A percentile compares a stretch with the other conserved stretches of the same genome.
phyloP scores from a whole-genome alignment of 2,888 invertebrate species.

The Ophioninae sp. region DNA sequence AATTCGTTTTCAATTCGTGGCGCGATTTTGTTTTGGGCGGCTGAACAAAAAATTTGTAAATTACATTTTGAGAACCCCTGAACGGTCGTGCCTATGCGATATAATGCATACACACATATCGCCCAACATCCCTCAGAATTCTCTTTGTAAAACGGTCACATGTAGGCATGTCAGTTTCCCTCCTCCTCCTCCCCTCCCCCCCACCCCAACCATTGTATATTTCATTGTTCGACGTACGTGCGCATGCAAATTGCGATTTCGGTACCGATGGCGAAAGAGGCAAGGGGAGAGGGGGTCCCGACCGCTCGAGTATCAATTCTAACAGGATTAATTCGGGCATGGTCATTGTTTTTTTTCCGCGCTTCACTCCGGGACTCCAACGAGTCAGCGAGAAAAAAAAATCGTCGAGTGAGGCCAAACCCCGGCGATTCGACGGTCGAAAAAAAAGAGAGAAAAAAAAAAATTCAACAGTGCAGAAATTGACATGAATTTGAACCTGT shows the following conservation, averaged over 20 bases:
- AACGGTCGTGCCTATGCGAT: slow-evolving; percentile 26
- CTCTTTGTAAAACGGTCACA: slow-evolving; percentile 34
- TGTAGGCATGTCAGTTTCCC: slow-evolving; percentile 10
- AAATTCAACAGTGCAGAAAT: slow-evolving; percentile 17
- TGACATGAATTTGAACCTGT: slow-evolving; percentile 11
- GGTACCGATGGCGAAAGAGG: slow-evolving; percentile 51
- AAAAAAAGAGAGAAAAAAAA: slow-evolving; percentile 11
- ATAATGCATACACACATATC: slow-evolving; percentile 35
- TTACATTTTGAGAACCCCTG: slow-evolving; percentile 34
- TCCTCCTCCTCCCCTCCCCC: slow-evolving; percentile 28
- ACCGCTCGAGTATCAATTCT: slow-evolving; percentile 72
- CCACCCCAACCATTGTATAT: slow-evolving; percentile 65
- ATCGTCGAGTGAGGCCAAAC: slow-evolving; percentile 51
- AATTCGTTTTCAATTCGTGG: neutral
- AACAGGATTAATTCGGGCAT: slow-evolving; percentile 75
- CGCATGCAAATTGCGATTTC: slow-evolving; percentile 75
- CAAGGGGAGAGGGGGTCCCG: slow-evolving; percentile 29
- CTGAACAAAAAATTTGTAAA: neutral
- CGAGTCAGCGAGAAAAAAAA: slow-evolving; percentile 41
- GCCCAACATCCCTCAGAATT: slow-evolving; percentile 39
- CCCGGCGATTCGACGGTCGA: slow-evolving; percentile 47
- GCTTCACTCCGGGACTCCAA: slow-evolving; percentile 57
- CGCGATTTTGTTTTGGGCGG: neutral
- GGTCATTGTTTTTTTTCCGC: slow-evolving; percentile 72
- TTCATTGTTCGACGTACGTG: slow-evolving; percentile 72